Conservation (phyloP, 2,888 invertebrate species). For the Isoperla grammatica region DNA sequence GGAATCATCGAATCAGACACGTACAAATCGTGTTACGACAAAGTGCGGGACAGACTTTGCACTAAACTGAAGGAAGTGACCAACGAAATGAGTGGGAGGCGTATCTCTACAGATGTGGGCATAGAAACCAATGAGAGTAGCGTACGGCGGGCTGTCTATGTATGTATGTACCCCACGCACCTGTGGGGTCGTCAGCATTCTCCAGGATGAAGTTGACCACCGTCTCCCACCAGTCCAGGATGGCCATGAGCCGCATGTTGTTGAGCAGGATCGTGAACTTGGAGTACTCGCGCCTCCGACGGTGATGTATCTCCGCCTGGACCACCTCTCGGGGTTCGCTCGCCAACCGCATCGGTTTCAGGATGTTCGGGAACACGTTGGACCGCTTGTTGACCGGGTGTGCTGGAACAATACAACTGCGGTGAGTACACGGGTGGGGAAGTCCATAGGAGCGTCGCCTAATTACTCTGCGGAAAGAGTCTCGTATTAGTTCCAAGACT, state of each 20-base stretch:
- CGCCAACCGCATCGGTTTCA: conserved; percentile 66
- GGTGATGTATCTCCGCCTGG: conserved; percentile 69
- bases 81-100: no score
- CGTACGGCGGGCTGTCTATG: no score
- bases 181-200: conserved; percentile 43
- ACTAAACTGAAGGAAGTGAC: no score
- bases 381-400: conserved; percentile 64
- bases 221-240: conserved; percentile 90
- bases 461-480: no score
- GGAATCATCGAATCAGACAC: no score
- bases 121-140: no score
- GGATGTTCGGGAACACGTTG: conserved; percentile 84
- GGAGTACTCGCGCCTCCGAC: conserved; percentile 49
- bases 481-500: neutral
- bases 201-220: conserved; percentile 70
- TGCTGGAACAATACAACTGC: conserved; percentile 10
- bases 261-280: conserved; percentile 86
- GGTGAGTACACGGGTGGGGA: neutral
- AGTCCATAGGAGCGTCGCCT: neutral
- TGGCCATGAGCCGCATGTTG: conserved; percentile 90
- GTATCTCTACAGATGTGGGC: no score
- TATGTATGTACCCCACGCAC: no score
- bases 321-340: conserved; percentile 50
- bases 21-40: no score
- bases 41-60: no score